Percentiles rank a stretch among this genome's conserved stretches.
These are phyloP conservation scores for Coenobita brevimanus DNA, from an alignment of 1,140 invertebrate genomes.

Conservation along the genomic window DNA sequence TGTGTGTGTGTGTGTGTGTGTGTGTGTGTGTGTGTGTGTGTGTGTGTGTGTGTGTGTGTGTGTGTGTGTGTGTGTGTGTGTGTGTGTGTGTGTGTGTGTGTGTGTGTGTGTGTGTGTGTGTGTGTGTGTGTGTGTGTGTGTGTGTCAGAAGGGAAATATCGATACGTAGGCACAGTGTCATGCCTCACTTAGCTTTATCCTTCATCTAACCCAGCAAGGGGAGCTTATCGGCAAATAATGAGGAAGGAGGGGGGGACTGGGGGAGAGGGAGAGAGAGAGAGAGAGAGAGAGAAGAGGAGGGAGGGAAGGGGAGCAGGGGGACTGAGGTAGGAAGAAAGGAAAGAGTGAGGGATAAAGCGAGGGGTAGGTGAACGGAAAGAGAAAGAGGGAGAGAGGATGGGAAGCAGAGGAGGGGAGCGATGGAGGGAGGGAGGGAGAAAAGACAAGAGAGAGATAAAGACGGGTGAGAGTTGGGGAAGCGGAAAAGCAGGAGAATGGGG, in stretches of 20 bases:
- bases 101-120: conserved; percentile 12
- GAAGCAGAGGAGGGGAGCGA: no score
- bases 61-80: background rate
- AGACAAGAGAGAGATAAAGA: background rate
- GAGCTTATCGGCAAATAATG: background rate
- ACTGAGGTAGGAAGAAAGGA: background rate
- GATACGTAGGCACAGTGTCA: background rate
- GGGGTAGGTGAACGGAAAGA: background rate
- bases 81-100: background rate
- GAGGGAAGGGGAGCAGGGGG: conserved; percentile 6
- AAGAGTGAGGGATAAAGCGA: background rate
- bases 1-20: no score
- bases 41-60: conserved; percentile 8
- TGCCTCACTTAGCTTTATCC: no score
- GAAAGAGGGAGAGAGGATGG: background rate
- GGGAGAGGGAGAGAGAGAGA: background rate
- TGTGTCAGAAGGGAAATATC: no score
- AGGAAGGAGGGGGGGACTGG: background rate
- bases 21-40: background rate
- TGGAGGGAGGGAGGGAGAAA: background rate
- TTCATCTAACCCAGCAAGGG: no score
- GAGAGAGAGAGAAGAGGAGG: conserved; percentile 8
- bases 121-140: no score
- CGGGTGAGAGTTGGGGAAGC: no score
- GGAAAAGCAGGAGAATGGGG: background rate